A percentile compares a stretch with the other conserved stretches of the same genome.
phyloP scores from a whole-genome alignment of 2,888 invertebrate genomes.

The Fissipunctia ypsillon region DNA sequence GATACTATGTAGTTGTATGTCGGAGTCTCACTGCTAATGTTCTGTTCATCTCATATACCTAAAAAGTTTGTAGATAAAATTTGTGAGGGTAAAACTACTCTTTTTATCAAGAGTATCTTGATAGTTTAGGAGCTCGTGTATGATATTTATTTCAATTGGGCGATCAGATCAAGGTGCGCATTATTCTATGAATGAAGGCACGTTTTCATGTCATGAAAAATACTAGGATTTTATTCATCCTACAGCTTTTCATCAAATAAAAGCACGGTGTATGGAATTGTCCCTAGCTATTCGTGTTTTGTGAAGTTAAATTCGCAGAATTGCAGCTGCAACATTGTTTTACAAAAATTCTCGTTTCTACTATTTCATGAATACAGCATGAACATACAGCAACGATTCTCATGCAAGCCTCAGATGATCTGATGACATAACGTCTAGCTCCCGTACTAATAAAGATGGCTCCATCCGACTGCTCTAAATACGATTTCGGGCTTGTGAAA shows the following conservation, averaged over 20 bases:
- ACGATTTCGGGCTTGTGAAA: slow-evolving; percentile 76
- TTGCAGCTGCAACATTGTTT: neutral
- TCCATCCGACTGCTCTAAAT: slow-evolving; percentile 71
- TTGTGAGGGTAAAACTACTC: slow-evolving; percentile 42
- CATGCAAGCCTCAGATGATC: neutral
- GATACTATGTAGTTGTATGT: slow-evolving; percentile 27
- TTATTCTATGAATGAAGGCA: neutral
- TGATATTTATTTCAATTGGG: neutral
- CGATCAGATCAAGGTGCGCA: neutral
- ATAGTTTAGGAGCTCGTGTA: slow-evolving; percentile 7
- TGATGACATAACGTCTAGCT: slow-evolving; percentile 8
- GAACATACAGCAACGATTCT: neutral
- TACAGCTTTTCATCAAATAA: too few relatives aligned
- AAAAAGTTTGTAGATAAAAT: slow-evolving; percentile 50
- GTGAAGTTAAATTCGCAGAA: neutral
- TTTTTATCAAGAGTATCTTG: slow-evolving; percentile 46
- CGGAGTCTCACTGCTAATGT: slow-evolving; percentile 45
- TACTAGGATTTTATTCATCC: neutral
- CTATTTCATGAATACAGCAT: neutral
- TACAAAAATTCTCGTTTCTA: neutral
- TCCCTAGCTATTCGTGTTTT: too few relatives aligned
- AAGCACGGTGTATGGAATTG: neutral
- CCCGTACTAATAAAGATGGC: slow-evolving; percentile 51
- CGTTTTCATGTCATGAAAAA: neutral
- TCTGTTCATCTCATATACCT: slow-evolving; percentile 41